Evolutionary conservation across 2,888 invertebrate genomes (phyloP).

Genomic region (Diachrysia chrysitis): DNA sequence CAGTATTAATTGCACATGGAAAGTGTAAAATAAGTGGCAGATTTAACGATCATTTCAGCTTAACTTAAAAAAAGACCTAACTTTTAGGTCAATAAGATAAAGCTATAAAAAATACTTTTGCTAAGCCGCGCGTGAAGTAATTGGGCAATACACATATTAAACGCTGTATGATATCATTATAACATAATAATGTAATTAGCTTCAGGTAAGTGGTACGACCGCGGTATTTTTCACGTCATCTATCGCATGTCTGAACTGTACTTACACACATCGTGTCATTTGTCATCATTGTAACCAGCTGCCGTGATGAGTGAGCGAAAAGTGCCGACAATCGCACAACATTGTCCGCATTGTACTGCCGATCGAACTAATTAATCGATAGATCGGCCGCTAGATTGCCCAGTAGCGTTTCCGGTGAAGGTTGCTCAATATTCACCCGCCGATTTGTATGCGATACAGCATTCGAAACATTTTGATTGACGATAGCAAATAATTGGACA

Average conservation of each 20-base stretch:
- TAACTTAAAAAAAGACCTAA: neutral
- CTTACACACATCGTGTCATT: slow-evolving; percentile 64
- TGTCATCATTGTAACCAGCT: slow-evolving; percentile 76
- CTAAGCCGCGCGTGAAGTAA: slow-evolving; percentile 28
- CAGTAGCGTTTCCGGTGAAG: slow-evolving; percentile 87
- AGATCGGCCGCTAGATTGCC: slow-evolving; percentile 85
- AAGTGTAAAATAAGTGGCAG: neutral
- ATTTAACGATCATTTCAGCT: slow-evolving; percentile 2
- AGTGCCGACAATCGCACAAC: slow-evolving; percentile 74
- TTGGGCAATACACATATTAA: slow-evolving; percentile 25
- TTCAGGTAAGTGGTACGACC: slow-evolving; percentile 27
- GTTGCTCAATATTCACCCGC: slow-evolving; percentile 84
- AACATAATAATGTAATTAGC: slow-evolving; percentile 48
- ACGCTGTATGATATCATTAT: slow-evolving; percentile 29
- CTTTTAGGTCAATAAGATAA: slow-evolving; percentile 4
- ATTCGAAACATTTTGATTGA: slow-evolving; percentile 81
- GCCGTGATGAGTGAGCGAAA: slow-evolving; percentile 86
- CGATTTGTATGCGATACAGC: slow-evolving; percentile 71
- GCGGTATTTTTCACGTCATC: slow-evolving; percentile 50
- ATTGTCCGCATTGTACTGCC: slow-evolving; percentile 83
- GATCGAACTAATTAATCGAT: slow-evolving; percentile 87
- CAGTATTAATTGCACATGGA: neutral
- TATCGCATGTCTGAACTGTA: slow-evolving; percentile 17
- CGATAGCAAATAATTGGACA: slow-evolving; percentile 78
- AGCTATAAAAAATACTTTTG: neutral